A percentile compares a stretch with the other conserved stretches of the same genome.
These are phyloP conservation scores for Rhyacichthys aspro DNA, from an alignment of 2,797 vertebrate genomes.

Conservation along the genomic window DNA sequence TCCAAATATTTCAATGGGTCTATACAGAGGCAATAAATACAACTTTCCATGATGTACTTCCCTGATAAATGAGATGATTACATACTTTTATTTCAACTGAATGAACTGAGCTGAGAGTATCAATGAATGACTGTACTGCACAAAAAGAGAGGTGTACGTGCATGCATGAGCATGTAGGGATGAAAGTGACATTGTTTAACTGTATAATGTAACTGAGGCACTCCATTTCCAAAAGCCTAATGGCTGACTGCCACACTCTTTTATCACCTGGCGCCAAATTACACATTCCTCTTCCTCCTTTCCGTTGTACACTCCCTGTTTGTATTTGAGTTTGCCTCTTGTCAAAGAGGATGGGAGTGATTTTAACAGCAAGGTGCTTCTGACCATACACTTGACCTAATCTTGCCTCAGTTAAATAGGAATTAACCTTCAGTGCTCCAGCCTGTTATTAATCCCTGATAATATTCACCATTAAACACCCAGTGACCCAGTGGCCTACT, in stretches of 20 bases:
- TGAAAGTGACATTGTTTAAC: constrained; percentile 56
- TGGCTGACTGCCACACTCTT: constrained; percentile 55
- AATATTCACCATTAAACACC: constrained; percentile 35
- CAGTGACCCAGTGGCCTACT: constrained; percentile 28
- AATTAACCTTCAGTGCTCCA: constrained; percentile 45
- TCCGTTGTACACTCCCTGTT: constrained; percentile 32
- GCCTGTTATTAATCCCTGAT: constrained; percentile 37
- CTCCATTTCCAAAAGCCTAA: constrained; percentile 44
- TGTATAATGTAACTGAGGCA: constrained; percentile 51
- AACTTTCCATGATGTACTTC: not conserved
- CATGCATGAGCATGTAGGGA: constrained; percentile 9
- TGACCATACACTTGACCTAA: constrained; percentile 30
- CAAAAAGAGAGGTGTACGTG: constrained; percentile 1
- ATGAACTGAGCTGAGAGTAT: not conserved
- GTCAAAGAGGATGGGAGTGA: constrained; percentile 19
- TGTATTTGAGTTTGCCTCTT: constrained; percentile 12
- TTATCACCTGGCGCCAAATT: constrained; percentile 60
- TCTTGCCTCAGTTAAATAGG: constrained; percentile 56
- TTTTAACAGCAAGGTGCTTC: constrained; percentile 37
- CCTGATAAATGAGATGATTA: not conserved
- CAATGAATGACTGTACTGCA: constrained; percentile 15
- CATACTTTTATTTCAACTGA: not conserved
- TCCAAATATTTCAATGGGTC: not conserved
- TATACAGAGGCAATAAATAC: not conserved
- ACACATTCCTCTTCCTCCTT: constrained; percentile 62